Evolutionary conservation across 2,888 invertebrate genomes (phyloP).

Genomic region (Enoplolaimus lenunculus): DNA sequence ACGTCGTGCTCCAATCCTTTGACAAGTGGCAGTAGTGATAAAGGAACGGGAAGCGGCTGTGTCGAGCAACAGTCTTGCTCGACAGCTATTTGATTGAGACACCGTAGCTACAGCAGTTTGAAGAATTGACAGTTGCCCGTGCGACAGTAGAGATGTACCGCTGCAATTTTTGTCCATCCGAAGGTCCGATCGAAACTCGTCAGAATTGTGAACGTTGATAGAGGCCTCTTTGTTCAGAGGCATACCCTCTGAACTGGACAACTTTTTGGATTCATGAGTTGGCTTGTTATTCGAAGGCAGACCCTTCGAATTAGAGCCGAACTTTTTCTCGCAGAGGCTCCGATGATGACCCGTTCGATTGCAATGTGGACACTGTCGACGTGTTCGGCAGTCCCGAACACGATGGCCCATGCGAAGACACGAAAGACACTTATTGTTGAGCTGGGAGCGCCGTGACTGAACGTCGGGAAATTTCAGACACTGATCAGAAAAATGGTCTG

Average conservation of each 20-base stretch:
- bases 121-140: conserved; percentile 9
- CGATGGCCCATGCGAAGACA: neutral
- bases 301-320: conserved; percentile 10
- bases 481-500: conserved; percentile 11
- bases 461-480: conserved; percentile 13
- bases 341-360: conserved; percentile 16
- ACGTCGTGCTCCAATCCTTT: conserved; percentile 2
- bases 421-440: conserved; percentile 13
- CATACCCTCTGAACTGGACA: neutral
- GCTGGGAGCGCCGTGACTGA: conserved; percentile 10
- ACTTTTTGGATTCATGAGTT: neutral
- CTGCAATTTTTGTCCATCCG: neutral
- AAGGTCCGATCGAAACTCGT: neutral
- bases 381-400: conserved; percentile 17
- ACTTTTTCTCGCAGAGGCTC: conserved; percentile 11
- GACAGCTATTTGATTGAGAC: neutral
- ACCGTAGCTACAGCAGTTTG: conserved; percentile 5
- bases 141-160: neutral
- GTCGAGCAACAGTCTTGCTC: conserved; percentile 7
- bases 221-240: conserved; percentile 1
- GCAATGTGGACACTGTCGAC: conserved; percentile 4
- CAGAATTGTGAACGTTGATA: neutral
- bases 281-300: conserved; percentile 9
- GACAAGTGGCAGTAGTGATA: conserved; percentile 6
- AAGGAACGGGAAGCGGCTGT: conserved; percentile 5